Evolutionary conservation across 53 echinoderm and acorn worm genomes (phyloP).

Genomic region (Antedon mediterranea): DNA sequence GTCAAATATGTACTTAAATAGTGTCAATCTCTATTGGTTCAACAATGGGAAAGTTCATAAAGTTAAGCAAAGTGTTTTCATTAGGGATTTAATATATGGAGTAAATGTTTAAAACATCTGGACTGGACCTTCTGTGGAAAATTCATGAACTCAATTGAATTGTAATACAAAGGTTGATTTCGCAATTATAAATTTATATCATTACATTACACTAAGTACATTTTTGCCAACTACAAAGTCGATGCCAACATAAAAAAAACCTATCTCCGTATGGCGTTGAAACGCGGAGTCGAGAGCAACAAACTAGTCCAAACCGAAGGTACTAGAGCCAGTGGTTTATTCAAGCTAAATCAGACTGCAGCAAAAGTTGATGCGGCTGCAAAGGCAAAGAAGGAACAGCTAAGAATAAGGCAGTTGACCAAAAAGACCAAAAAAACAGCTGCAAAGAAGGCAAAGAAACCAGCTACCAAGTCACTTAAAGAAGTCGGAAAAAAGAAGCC

Average conservation of each 20-base stretch:
- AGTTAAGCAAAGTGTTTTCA: no score
- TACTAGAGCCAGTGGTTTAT: slow-evolving; percentile 67
- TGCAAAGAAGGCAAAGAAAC: slow-evolving; percentile 14
- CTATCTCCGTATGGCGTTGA: slow-evolving; percentile 64
- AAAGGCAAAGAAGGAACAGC: slow-evolving; percentile 8
- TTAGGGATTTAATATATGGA: no score
- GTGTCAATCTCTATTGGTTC: no score
- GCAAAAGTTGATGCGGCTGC: not conserved
- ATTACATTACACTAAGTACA: no score
- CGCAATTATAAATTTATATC: no score
- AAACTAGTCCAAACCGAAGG: slow-evolving; percentile 47
- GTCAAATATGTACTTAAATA: no score
- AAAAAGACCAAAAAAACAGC: slow-evolving; percentile 3
- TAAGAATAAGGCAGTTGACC: slow-evolving; percentile 11
- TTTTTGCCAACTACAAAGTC: slow-evolving; percentile 77
- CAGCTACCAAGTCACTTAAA: slow-evolving; percentile 11
- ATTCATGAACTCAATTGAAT: no score
- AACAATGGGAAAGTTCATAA: no score
- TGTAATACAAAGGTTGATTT: no score
- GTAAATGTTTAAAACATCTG: no score
- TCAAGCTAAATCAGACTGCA: slow-evolving; percentile 15
- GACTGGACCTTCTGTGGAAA: no score
- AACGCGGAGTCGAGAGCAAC: slow-evolving; percentile 24
- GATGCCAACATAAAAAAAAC: no score
- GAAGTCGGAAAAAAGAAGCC: slow-evolving; percentile 37